These are phyloP conservation scores for Ylistrum balloti DNA, from an alignment of 1,140 invertebrate species.

Conservation along the genomic window DNA sequence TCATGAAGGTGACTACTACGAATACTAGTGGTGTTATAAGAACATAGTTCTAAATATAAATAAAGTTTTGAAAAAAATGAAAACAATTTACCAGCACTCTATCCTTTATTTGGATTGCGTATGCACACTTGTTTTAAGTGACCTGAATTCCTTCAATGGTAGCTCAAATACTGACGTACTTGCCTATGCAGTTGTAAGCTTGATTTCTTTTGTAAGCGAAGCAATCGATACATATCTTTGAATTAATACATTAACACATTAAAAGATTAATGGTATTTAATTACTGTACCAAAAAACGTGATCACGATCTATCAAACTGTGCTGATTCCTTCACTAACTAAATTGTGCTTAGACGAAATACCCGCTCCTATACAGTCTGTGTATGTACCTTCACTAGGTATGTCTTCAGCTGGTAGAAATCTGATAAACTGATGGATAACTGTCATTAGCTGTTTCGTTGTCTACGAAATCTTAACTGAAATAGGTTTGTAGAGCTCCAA, in stretches of 20 bases:
- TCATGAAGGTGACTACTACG: too few species aligned
- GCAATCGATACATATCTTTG: background rate
- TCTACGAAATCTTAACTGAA: background rate
- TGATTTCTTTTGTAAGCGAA: background rate
- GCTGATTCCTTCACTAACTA: background rate
- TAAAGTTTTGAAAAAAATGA: too few species aligned
- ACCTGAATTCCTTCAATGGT: too few species aligned
- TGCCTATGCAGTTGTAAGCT: too few species aligned
- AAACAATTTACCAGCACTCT: too few species aligned
- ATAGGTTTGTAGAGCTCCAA: background rate
- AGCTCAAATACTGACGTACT: too few species aligned
- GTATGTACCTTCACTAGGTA: background rate
- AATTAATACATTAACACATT: slow-evolving; percentile 30
- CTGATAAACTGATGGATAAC: slow-evolving; percentile 20
- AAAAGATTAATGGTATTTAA: slow-evolving; percentile 9
- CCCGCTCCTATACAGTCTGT: background rate
- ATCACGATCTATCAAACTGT: background rate
- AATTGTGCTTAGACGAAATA: background rate
- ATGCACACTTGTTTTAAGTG: too few species aligned
- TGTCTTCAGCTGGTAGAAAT: background rate
- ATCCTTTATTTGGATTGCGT: too few species aligned
- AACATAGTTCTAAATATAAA: too few species aligned
- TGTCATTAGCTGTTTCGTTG: background rate
- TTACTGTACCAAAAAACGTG: background rate
- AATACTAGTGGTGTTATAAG: too few species aligned